Percentiles rank a stretch among this genome's conserved stretches.
phyloP scores from a whole-genome alignment of 2,797 vertebrate genomes.

The Periophthalmus magnuspinnatus region DNA sequence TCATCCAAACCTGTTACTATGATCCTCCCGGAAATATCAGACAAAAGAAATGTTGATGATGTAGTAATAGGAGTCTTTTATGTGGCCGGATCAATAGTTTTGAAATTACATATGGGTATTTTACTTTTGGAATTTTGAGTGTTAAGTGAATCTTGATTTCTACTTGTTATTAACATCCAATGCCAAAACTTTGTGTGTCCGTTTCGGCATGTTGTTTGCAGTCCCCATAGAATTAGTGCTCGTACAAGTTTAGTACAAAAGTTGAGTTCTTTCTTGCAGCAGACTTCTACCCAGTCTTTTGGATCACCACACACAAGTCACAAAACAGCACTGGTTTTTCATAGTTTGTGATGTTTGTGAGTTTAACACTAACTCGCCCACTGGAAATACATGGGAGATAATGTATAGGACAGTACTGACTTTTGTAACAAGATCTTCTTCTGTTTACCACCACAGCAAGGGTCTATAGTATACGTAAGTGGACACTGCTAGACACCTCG shows the following conservation, averaged over 20 bases:
- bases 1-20: background rate
- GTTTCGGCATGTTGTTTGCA: background rate
- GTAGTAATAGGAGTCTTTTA: background rate
- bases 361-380: too few relatives aligned
- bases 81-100: background rate
- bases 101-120: background rate
- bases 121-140: background rate
- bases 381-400: too few relatives aligned
- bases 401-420: too few relatives aligned
- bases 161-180: background rate
- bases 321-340: too few relatives aligned
- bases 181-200: background rate
- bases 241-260: background rate
- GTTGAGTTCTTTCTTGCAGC: background rate
- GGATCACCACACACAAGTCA: background rate
- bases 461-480: too few relatives aligned
- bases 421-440: too few relatives aligned
- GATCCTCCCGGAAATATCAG: background rate
- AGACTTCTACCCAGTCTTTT: background rate
- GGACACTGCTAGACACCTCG: too few relatives aligned
- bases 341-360: too few relatives aligned
- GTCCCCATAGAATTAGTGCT: background rate
- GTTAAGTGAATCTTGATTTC: too few relatives aligned
- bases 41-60: background rate
- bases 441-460: too few relatives aligned